phyloP scores from a whole-genome alignment of 2,888 invertebrate species.

The Dasypolia templi region DNA sequence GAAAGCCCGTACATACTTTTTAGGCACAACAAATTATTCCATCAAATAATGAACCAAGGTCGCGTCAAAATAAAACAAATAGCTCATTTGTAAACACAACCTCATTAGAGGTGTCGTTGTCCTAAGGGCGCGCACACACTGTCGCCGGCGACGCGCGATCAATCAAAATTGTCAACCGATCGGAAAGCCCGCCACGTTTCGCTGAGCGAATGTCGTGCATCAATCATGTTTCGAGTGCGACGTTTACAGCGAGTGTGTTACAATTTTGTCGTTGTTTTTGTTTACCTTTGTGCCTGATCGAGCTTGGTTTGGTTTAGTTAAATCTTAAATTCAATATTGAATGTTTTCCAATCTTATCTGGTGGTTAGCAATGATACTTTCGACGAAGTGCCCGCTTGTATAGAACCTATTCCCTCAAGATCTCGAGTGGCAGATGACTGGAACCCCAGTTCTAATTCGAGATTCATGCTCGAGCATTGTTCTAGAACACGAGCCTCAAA shows the following conservation, averaged over 20 bases:
- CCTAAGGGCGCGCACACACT: constrained; percentile 67
- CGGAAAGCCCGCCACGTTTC: constrained; percentile 84
- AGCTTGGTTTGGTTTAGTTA: constrained; percentile 38
- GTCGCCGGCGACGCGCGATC: constrained; percentile 75
- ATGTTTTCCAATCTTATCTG: not conserved
- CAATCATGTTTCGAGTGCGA: constrained; percentile 82
- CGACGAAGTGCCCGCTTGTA: not conserved
- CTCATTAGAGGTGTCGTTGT: constrained; percentile 74
- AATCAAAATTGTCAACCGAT: constrained; percentile 90
- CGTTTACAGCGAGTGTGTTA: constrained; percentile 69
- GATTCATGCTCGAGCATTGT: not conserved
- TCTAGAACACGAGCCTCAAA: not conserved
- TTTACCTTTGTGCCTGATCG: constrained; percentile 51
- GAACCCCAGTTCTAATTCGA: not conserved
- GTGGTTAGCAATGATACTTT: not conserved
- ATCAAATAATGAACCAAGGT: not conserved
- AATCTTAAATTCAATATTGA: constrained; percentile 9
- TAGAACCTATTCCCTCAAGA: not conserved
- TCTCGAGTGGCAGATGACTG: not conserved
- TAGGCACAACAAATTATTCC: not conserved
- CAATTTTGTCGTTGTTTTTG: constrained; percentile 65
- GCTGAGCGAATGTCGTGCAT: constrained; percentile 81
- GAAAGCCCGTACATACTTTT: not conserved
- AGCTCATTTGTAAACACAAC: constrained; percentile 70
- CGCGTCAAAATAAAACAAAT: constrained; percentile 62